These are phyloP conservation scores for Cepphus grylle DNA, from an alignment of 2,113 vertebrate species.

Conservation along the genomic window DNA sequence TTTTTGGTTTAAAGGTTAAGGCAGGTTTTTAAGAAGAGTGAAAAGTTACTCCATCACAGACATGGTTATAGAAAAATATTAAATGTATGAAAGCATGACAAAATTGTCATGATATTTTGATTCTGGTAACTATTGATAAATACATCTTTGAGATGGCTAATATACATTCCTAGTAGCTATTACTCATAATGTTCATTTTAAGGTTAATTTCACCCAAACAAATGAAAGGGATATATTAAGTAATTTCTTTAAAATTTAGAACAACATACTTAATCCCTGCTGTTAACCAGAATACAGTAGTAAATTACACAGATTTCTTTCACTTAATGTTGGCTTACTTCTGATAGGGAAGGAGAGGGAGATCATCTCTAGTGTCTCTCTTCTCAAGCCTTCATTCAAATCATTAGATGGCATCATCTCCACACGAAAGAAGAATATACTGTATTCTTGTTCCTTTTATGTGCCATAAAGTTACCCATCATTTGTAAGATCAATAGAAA, in stretches of 20 bases:
- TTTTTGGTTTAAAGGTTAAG: background rate
- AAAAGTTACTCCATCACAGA: background rate
- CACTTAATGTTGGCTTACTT: background rate
- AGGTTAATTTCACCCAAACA: background rate
- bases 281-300: background rate
- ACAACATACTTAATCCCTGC: background rate
- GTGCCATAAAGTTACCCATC: background rate
- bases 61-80: background rate
- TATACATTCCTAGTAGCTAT: background rate
- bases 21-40: background rate
- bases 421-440: background rate
- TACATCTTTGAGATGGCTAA: background rate
- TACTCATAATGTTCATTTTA: background rate
- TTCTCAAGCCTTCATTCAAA: background rate
- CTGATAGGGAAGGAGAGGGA: background rate
- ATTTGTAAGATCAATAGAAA: background rate
- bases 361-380: background rate
- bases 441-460: background rate
- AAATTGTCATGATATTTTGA: background rate
- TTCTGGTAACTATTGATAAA: background rate
- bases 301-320: background rate
- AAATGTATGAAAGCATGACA: background rate
- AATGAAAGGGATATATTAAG: background rate
- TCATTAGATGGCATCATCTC: background rate
- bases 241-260: background rate